These are phyloP conservation scores for Heliconius eleuchia DNA, from an alignment of 1,140 invertebrate genomes.

Conservation along the genomic window DNA sequence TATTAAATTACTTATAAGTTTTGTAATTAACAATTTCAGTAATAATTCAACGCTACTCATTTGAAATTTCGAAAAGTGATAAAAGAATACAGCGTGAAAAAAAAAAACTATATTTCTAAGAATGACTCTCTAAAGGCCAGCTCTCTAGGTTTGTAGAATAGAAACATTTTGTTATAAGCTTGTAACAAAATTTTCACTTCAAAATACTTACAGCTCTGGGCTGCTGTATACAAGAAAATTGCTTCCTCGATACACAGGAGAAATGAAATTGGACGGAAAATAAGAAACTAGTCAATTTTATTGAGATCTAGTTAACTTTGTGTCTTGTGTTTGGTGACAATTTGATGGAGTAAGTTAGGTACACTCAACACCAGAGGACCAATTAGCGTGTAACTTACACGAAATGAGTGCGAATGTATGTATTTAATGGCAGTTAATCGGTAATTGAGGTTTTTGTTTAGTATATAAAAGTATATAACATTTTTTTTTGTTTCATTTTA, in stretches of 20 bases:
- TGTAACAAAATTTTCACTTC: conserved; percentile 5
- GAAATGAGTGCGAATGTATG: neutral
- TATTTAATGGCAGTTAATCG: too few relatives aligned
- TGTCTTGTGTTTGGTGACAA: neutral
- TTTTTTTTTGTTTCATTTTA: too few relatives aligned
- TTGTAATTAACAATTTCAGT: too few relatives aligned
- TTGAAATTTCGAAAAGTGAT: neutral
- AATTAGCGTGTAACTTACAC: neutral
- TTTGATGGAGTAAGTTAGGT: neutral
- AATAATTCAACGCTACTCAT: neutral
- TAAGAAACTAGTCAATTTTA: conserved; percentile 10
- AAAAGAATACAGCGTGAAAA: neutral
- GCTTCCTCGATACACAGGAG: conserved; percentile 12
- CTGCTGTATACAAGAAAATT: conserved; percentile 8
- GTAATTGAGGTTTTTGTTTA: too few relatives aligned
- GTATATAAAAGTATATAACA: too few relatives aligned
- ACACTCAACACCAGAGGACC: neutral
- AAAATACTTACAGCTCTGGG: conserved; percentile 4
- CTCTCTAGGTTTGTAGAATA: neutral
- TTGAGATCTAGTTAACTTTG: conserved; percentile 2
- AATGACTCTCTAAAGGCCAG: neutral
- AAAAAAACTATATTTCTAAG: neutral
- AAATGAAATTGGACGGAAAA: conserved; percentile 22
- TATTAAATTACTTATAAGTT: too few relatives aligned
- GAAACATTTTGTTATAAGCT: neutral